A percentile compares a stretch with the other conserved stretches of the same genome.
phyloP scores from a whole-genome alignment of 2,797 vertebrate genomes.

The Microctenopoma stevenorrisi region DNA sequence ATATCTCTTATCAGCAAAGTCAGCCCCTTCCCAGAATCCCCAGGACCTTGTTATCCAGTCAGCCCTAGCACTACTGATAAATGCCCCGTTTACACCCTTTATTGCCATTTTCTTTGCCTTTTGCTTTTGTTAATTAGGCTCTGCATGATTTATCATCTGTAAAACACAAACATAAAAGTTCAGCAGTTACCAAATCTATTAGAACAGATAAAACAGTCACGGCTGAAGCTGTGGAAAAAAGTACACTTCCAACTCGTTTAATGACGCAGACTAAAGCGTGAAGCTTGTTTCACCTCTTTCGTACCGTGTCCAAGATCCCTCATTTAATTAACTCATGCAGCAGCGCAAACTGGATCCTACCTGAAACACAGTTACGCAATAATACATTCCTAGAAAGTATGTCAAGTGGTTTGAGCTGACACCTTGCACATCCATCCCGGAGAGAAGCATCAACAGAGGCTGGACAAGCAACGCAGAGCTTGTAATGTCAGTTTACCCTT shows the following conservation, averaged over 20 bases:
- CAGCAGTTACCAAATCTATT: neutral
- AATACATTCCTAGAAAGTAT: conserved; percentile 26
- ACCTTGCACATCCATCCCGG: neutral
- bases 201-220: neutral
- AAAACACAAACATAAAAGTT: neutral
- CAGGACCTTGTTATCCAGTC: conserved; percentile 23
- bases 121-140: neutral
- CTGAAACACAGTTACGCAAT: conserved; percentile 21
- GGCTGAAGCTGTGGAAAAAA: conserved; percentile 29
- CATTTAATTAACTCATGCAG: neutral
- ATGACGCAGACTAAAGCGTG: conserved; percentile 43
- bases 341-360: conserved; percentile 5
- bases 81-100: neutral
- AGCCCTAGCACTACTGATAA: neutral
- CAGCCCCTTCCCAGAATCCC: conserved; percentile 23
- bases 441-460: conserved; percentile 9
- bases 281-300: conserved; percentile 9
- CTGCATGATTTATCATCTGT: neutral
- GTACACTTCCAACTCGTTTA: conserved; percentile 6
- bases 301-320: conserved; percentile 3
- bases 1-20: conserved; percentile 57
- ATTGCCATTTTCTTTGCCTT: neutral
- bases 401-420: neutral
- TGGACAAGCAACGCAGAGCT: neutral
- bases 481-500: conserved; percentile 33